These are phyloP conservation scores for Atethmia centrago DNA, from an alignment of 2,888 invertebrate species.

Conservation along the genomic window DNA sequence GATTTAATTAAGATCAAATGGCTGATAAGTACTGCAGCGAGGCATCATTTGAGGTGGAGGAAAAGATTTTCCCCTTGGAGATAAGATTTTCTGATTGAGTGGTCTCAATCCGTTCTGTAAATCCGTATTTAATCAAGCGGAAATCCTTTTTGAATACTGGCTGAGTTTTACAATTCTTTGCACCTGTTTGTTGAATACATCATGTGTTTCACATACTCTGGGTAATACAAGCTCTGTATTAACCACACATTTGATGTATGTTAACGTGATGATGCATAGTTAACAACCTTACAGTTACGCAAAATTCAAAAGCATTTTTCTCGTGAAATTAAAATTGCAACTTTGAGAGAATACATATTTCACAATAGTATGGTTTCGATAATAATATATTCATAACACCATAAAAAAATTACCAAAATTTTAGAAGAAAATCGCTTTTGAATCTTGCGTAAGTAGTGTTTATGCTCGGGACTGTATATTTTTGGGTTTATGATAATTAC, in stretches of 20 bases:
- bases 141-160: conserved; percentile 17
- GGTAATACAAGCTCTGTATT: background rate
- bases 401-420: too few species aligned
- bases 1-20: conserved; percentile 52
- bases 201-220: background rate
- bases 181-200: background rate
- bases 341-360: background rate
- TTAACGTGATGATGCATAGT: too few species aligned
- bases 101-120: conserved; percentile 23
- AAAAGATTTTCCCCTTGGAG: conserved; percentile 14
- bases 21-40: conserved; percentile 14
- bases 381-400: background rate
- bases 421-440: too few species aligned
- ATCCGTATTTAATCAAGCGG: conserved; percentile 29
- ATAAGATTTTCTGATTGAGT: conserved; percentile 27
- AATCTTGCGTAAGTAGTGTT: too few species aligned
- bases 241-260: background rate
- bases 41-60: conserved; percentile 1
- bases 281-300: too few species aligned
- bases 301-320: background rate
- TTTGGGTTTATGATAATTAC: too few species aligned
- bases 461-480: background rate
- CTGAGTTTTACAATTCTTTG: background rate
- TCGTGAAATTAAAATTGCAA: background rate
- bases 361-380: background rate